phyloP scores from a whole-genome alignment of 2,797 vertebrate genomes.

The Alfaro cultratus region DNA sequence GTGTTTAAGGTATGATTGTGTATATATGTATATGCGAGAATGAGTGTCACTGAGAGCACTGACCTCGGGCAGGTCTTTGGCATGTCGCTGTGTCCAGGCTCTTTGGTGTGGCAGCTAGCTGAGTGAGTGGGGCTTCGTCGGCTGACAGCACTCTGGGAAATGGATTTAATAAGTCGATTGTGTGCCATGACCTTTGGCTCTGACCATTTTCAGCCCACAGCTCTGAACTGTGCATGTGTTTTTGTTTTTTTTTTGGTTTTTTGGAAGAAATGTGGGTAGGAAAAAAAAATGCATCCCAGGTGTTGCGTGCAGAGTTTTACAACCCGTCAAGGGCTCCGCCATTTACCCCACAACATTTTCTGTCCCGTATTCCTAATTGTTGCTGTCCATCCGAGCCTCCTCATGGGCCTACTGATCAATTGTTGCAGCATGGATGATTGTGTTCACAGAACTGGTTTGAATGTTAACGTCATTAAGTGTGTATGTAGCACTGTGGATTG shows the following conservation, averaged over 20 bases:
- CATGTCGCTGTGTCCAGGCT: constrained; percentile 55
- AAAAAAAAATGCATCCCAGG: constrained; percentile 30
- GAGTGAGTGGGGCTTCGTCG: constrained; percentile 46
- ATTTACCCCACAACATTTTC: constrained; percentile 60
- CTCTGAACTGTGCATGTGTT: constrained; percentile 62
- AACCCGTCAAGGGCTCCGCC: constrained; percentile 72
- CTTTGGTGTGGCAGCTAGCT: constrained; percentile 66
- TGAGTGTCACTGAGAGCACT: constrained; percentile 56
- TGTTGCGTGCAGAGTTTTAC: constrained; percentile 46
- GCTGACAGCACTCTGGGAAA: constrained; percentile 44
- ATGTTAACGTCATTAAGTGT: constrained; percentile 62
- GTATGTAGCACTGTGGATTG: constrained; percentile 71
- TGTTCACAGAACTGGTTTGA: constrained; percentile 47
- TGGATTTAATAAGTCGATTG: constrained; percentile 37
- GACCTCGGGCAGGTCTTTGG: constrained; percentile 41
- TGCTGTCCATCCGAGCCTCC: constrained; percentile 44
- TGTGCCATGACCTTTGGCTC: constrained; percentile 23
- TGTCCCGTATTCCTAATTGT: constrained; percentile 29
- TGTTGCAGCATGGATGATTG: constrained; percentile 48
- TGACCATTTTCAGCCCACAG: constrained; percentile 35
- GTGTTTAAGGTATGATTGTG: constrained; percentile 55
- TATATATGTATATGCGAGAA: constrained; percentile 18
- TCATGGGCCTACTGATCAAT: constrained; percentile 74
- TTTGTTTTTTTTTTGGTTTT: neutral
- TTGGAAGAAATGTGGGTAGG: constrained; percentile 26